A percentile compares a stretch with the other conserved stretches of the same genome.
phyloP scores from a whole-genome alignment of 1,140 invertebrate species.

The Drosophila quadrilineata region DNA sequence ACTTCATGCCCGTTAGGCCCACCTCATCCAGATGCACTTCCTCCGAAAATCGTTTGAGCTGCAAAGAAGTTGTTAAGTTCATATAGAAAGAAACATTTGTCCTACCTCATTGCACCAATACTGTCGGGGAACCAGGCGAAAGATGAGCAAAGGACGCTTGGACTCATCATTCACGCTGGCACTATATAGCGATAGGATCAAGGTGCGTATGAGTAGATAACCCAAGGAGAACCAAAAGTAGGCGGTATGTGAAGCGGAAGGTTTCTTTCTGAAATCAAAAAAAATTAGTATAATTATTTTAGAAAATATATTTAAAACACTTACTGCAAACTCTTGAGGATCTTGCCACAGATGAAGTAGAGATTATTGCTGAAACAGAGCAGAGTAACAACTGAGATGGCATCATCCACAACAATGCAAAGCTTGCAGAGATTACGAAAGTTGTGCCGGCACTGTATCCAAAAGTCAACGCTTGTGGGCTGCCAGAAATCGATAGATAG shows the following conservation, averaged over 20 bases:
- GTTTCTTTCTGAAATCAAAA: slow-evolving; percentile 57
- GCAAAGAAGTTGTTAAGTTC: background rate
- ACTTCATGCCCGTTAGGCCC: slow-evolving; percentile 84
- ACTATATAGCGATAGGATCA: slow-evolving; percentile 83
- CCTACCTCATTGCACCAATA: slow-evolving; percentile 72
- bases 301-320: background rate
- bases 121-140: slow-evolving; percentile 84
- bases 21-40: slow-evolving; percentile 84
- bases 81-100: background rate
- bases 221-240: slow-evolving; percentile 86
- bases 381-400: slow-evolving; percentile 84
- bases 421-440: slow-evolving; percentile 84
- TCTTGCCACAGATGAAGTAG: slow-evolving; percentile 88
- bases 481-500: slow-evolving; percentile 1
- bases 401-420: slow-evolving; percentile 83
- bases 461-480: slow-evolving; percentile 80
- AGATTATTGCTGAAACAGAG: slow-evolving; percentile 87
- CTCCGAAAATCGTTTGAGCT: slow-evolving; percentile 84
- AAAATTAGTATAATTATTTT: background rate
- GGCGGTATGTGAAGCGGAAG: slow-evolving; percentile 54
- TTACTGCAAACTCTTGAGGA: slow-evolving; percentile 87
- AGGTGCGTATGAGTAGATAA: slow-evolving; percentile 84
- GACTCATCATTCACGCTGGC: slow-evolving; percentile 85
- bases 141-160: slow-evolving; percentile 82
- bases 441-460: slow-evolving; percentile 83